These are phyloP conservation scores for Coecobrya sp. DNA, from an alignment of 2,888 invertebrate genomes.

Conservation along the genomic window DNA sequence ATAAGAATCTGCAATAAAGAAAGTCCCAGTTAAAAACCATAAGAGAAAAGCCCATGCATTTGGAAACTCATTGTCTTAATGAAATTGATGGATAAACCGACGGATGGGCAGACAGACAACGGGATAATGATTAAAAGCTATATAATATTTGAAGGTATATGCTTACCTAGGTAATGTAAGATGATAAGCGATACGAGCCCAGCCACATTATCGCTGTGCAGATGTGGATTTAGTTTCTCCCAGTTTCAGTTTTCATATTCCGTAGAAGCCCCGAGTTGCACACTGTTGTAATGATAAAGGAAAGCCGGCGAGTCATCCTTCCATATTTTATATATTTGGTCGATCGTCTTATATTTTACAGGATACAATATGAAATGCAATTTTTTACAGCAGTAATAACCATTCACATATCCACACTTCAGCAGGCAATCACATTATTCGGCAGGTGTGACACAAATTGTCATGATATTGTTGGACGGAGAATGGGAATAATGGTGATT, in stretches of 20 bases:
- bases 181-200: background rate
- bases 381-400: constrained; percentile 49
- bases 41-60: no score
- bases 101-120: no score
- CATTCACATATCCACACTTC: constrained; percentile 33
- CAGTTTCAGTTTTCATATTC: background rate
- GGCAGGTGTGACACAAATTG: constrained; percentile 86
- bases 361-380: constrained; percentile 14
- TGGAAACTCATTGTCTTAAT: no score
- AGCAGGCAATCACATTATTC: constrained; percentile 80
- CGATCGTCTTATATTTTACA: background rate
- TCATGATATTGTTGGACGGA: constrained; percentile 86
- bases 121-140: background rate
- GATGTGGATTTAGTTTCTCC: background rate
- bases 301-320: background rate
- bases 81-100: no score
- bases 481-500: constrained; percentile 85
- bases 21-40: no score
- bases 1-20: no score
- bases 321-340: background rate
- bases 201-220: background rate
- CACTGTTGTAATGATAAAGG: background rate
- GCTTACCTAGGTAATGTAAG: background rate
- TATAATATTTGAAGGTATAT: background rate
- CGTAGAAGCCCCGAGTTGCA: background rate